A percentile compares a stretch with the other conserved stretches of the same genome.
Evolutionary conservation across 2,888 invertebrate species (phyloP).

Genomic region (Athalia rosae): DNA sequence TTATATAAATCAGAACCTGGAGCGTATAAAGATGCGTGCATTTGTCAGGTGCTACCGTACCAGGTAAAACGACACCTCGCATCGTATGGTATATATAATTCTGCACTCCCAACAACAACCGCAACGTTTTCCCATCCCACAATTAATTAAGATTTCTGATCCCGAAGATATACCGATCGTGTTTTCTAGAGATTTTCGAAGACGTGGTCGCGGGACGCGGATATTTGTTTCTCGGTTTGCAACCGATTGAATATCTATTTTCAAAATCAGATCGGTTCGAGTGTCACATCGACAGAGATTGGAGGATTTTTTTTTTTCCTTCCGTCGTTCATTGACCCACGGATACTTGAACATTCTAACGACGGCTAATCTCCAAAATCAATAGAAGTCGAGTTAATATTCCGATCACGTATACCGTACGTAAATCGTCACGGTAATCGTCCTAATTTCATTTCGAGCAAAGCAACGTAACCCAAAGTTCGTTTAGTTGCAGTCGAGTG

Average conservation of each 20-base stretch:
- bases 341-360: conserved; percentile 25
- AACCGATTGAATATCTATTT: background rate
- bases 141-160: conserved; percentile 17
- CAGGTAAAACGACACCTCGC: conserved; percentile 28
- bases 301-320: background rate
- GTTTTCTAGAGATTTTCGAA: no score
- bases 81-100: no score
- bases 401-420: background rate
- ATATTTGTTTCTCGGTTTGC: background rate
- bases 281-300: background rate
- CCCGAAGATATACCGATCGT: no score
- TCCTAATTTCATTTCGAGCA: conserved; percentile 2
- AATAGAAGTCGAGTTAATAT: conserved; percentile 10
- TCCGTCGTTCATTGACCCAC: conserved; percentile 25
- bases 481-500: background rate
- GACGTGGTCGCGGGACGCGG: background rate
- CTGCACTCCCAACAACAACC: background rate
- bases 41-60: conserved; percentile 40
- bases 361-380: conserved; percentile 31
- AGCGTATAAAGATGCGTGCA: background rate
- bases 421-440: conserved; percentile 14
- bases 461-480: background rate
- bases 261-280: background rate
- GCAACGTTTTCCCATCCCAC: background rate
- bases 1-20: background rate